These are phyloP conservation scores for Simalia tracyae DNA, from an alignment of 2,797 vertebrate species.

Conservation along the genomic window DNA sequence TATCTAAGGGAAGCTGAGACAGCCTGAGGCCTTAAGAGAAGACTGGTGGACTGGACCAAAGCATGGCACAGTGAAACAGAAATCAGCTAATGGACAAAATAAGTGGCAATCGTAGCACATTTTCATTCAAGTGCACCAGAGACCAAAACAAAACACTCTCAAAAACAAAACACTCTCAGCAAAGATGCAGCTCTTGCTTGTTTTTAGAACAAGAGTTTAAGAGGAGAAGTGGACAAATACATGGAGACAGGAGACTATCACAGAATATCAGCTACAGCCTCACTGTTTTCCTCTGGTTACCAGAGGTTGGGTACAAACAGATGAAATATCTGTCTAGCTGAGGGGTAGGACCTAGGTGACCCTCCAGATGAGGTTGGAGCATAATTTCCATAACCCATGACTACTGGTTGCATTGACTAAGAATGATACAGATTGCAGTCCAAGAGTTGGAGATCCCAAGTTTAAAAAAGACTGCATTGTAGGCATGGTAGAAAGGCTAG, in stretches of 20 bases:
- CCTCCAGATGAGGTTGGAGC: not conserved
- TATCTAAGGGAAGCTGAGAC: not conserved
- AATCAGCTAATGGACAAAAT: not conserved
- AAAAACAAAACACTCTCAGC: not conserved
- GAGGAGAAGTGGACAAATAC: not conserved
- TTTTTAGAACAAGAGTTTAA: not conserved
- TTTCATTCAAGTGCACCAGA: constrained; percentile 11
- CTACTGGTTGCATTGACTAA: not conserved
- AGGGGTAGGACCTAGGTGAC: not conserved
- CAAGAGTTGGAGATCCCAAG: not conserved
- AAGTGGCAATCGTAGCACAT: not conserved
- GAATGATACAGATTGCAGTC: not conserved
- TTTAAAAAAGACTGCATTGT: not conserved
- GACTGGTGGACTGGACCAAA: not conserved
- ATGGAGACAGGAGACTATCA: not conserved
- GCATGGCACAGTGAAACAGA: constrained; percentile 4
- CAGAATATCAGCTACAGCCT: not conserved
- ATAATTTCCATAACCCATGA: not conserved
- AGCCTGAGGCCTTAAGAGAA: not conserved
- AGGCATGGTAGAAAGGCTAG: not conserved
- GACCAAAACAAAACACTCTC: not conserved
- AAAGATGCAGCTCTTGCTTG: constrained; percentile 23
- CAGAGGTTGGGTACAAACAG: not conserved
- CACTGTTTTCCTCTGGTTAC: not conserved
- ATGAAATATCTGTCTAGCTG: not conserved